Evolutionary conservation across 2,797 vertebrate species (phyloP).

Genomic region (Sebastes matsubarae): DNA sequence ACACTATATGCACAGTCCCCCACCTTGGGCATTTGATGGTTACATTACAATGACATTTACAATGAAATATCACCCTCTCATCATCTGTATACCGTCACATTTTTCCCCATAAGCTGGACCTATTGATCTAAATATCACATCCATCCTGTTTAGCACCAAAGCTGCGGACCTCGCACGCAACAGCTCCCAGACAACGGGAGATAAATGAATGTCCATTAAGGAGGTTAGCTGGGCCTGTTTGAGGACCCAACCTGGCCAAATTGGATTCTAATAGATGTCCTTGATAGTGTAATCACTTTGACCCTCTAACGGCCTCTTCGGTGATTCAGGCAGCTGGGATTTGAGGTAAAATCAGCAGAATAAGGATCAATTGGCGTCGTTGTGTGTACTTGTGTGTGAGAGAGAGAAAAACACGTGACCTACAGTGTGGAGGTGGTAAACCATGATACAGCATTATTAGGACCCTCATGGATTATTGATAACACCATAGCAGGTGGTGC

Average conservation of each 20-base stretch:
- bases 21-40: constrained; percentile 52
- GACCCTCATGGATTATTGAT: constrained; percentile 70
- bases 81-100: constrained; percentile 67
- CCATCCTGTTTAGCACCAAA: constrained; percentile 72
- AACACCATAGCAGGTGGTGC: constrained; percentile 57
- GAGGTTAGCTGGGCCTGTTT: constrained; percentile 65
- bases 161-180: constrained; percentile 55
- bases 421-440: constrained; percentile 56
- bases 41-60: constrained; percentile 76
- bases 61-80: constrained; percentile 75
- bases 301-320: constrained; percentile 60
- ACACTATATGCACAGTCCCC: not conserved
- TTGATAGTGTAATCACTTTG: constrained; percentile 79
- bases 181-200: constrained; percentile 67
- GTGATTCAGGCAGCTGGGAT: constrained; percentile 48
- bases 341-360: constrained; percentile 59
- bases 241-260: constrained; percentile 74
- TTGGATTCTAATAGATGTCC: constrained; percentile 80
- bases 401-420: constrained; percentile 27
- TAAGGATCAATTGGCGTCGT: constrained; percentile 59
- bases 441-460: constrained; percentile 64
- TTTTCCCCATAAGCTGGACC: constrained; percentile 67
- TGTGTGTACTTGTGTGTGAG: not conserved
- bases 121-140: constrained; percentile 81
- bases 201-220: constrained; percentile 78